Base-by-base conservation (phyloP, 1,140 invertebrate genomes). In the Cotesia chilonis region DNA sequence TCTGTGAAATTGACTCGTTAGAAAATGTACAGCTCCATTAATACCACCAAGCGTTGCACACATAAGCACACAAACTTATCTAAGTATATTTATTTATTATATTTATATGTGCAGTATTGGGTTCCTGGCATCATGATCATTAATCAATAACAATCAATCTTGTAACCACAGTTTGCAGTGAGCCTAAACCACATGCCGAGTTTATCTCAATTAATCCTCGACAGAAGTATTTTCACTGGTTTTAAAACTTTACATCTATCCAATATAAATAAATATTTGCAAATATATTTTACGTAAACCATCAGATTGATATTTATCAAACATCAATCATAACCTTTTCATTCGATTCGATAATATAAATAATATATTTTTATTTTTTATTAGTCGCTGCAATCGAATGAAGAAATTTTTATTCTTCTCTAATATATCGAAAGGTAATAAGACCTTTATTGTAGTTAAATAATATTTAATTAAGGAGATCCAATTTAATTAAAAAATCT, bases 131-230 rank as follows among this genome's bases (percentile, higher is more conserved):
- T 65, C 37, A 38, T 41, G 57, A 70, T 70, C 68, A 70, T 70
- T 61, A 70, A 70, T 70, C 68, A 70, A 70, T 70, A 70, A 70
- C 68, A 70, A 70, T 70, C 68, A 70, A 70, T 70, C 68, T 70
- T 70, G 28, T 37, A 47, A 28, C 36, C 37, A 65, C 37, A 51
- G 37, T 41, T 65, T 20, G 14, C 37, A 12, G 36, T 35, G 57
- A 17, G 37, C 68, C 47, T 38, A 54, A 61, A 70, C 68, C 68
- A 70, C 68, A 70, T 68, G 67, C 67, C 67, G 67, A 59, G 67
- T 68, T 68, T 68, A 70, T 70, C 68, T 70, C 68, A 70, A 70
- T 70, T 70, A 70, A 70, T 70, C 59, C 59, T 60, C 52, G 6
- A 20, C 6, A 20, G 36, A 38, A n/a, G n/a, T 57, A 41, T 69